Evolutionary conservation across 2,797 vertebrate genomes (phyloP), one percentile per base, ranked within the genome.

Genomic region (Bufotes viridis): DNA sequence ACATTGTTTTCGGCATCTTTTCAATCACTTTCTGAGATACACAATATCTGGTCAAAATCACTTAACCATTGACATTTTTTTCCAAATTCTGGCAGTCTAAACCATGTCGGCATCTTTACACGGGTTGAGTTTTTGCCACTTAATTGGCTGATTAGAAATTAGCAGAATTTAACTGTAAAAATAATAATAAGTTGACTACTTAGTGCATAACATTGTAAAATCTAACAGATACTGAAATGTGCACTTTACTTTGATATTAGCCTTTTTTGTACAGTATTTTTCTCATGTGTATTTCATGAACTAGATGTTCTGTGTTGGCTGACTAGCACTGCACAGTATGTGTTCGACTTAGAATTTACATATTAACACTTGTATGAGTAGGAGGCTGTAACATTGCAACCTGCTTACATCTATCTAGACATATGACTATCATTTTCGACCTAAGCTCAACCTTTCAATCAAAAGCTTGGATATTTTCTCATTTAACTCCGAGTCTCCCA

Each of bases 361-460:
- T 85, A 76, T 85, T 85, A 76, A 61, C 72, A 75, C 70, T 85
- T 75, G 83, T 58, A 42, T 76, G 83, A 76, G 83, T 85, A 76
- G 83, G 83, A 85, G 83, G 83, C 70, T 76, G 57, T 42, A 85
- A 58, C 22, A 63, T 26, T 76, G 55, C 82, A 84, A 84, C 82
- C 69, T 84, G 83, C 72, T 85, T 55, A 49, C 57, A 85, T 76
- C 57, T 63, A 85, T 76, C 57, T 63, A 85, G 83, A 75, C 83
- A 85, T 76, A 76, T 76, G 83, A 75, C 69, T 34, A 85, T 85
- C 58, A 76, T 24, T 85, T 85, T 76, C 11, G 61, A 75, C 20
- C 49, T 22, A 3, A 1, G 12, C 51, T 75, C 55, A 61, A 8
- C 14, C 18, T 72, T 13, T 58, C 18, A 7, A 49, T 76, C n/a